Evolutionary conservation across 2,888 invertebrate genomes (phyloP), one percentile per base, ranked within the genome.

Genomic region (Monopis laevigella): DNA sequence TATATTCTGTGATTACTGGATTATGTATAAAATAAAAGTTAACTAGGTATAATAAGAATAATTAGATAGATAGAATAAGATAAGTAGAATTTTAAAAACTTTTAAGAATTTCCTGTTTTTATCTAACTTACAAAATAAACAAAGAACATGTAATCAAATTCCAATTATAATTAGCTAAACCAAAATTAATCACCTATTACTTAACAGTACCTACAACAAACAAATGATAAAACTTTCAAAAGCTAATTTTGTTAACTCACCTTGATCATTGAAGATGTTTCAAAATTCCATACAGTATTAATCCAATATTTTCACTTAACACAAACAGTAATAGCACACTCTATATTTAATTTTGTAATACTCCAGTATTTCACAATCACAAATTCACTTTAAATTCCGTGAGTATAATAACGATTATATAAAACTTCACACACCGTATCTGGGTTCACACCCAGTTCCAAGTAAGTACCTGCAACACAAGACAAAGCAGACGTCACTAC

Each of bases 401-500:
- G 58, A 60, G 62, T 63, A 60, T 62, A 59, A 60, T 43, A 65
- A 67, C 65, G 68, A 71, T 78, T 77, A 74, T 68, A 77, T 75
- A 75, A 77, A 78, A 72, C 67, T 68, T 66, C 68, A 72, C 69
- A 71, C 73, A 63, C 61, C 65, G 69, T 71, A 74, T 70, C 75
- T 72, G 69, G 67, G 75, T 64, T 74, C 77, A 77, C 77, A 80
- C 77, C 77, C 75, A 49, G 70, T 66, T 69, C 69, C 69, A 64
- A 71, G 65, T 65, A 68, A 78, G 78, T 80, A 77, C 65, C 78
- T n/a, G n/a, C n/a, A n/a, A n/a, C n/a, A 78, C 73, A 74, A 80
- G 73, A 77, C 77, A 78, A 75, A 75, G 74, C 73, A 56, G 55
- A 61, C 56, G 62, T 73, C 62, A 72, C 63, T 65, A 62, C 59